Conservation (phyloP, 2,888 invertebrate species). For the Aproaerema taeniolella region DNA sequence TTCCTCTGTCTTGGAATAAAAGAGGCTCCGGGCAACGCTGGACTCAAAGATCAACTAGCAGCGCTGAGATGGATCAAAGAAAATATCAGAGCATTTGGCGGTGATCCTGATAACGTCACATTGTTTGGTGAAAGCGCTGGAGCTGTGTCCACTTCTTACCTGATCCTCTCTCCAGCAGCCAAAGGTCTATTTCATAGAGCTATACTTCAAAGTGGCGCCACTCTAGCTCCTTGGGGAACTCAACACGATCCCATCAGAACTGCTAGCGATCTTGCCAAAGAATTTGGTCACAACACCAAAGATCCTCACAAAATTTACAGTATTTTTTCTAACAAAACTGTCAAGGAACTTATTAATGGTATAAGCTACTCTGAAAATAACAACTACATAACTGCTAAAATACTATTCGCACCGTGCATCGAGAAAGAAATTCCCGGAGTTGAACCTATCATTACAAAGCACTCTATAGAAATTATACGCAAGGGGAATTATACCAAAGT, state of each 20-base stretch:
- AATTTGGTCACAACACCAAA: conserved; percentile 53
- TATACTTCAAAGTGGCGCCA: conserved; percentile 61
- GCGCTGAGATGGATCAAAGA: conserved; percentile 58
- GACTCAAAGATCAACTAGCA: conserved; percentile 72
- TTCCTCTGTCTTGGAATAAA: conserved; percentile 79
- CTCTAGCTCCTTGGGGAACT: conserved; percentile 56
- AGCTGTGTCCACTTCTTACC: conserved; percentile 55
- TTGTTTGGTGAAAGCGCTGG: conserved; percentile 70
- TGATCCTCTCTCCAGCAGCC: conserved; percentile 52
- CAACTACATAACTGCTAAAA: conserved; percentile 48
- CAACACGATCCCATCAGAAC: conserved; percentile 54
- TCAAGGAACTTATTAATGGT: conserved; percentile 44
- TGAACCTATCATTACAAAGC: conserved; percentile 47
- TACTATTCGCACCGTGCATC: conserved; percentile 57
- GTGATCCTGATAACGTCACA: conserved; percentile 57
- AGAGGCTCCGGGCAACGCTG: conserved; percentile 82
- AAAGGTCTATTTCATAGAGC: conserved; percentile 58
- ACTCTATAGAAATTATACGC: conserved; percentile 47
- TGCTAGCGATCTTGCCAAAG: conserved; percentile 48
- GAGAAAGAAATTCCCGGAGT: conserved; percentile 54
- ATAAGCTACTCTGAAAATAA: conserved; percentile 49
- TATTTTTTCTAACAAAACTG: conserved; percentile 46
- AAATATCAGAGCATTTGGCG: conserved; percentile 59
- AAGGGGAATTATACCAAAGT: conserved; percentile 60
- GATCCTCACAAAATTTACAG: conserved; percentile 52